Base-by-base conservation (phyloP, 2,797 vertebrate species). In the Dallia pectoralis region DNA sequence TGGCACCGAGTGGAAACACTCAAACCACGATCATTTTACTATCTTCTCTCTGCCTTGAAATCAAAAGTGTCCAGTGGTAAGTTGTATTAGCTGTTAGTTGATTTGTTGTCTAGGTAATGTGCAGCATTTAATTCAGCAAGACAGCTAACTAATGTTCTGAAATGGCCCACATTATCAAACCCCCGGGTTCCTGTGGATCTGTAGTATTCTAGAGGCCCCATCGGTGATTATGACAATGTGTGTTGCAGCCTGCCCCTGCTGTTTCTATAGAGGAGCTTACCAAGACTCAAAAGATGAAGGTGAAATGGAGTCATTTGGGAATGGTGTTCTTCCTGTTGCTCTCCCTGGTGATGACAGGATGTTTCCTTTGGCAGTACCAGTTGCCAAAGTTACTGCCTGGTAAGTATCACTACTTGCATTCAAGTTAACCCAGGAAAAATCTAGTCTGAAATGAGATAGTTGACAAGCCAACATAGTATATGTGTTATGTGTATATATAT, bases 311-410 rank as follows among this genome's bases (percentile, higher is more conserved):
- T 61, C 92, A 93, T 0, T 56, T 94, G 77, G 87, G 92, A 73
- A 88, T 96, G n/a, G 15, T 93, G 48, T 92, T 97, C 91, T 93
- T 97, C 83, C 90, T 97, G 12, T 53, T 95, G 71, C 70, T 98
- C 33, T 96, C 96, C 0, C 73, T 94, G 72, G 89, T 94, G 73
- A 97, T 98, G 97, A 96, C 94, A 0, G 91, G 94, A 75, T 97
- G 96, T 86, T 98, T 98, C 87, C 86, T 99, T 64, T 98, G 97
- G 97, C 97, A 99, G 77, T 98, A 96, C 82, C 92, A 93, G 69
- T 91, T 97, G 18, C 96, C 95, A 77, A 98, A 96, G 82, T 22
- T 90, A 76, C 85, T 89, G 51, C 72, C 86, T 15, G 91, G 96
- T 97, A 86, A 92, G 93, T 85, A 8, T 0, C 0, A 30, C 51